Percentiles rank a stretch among this genome's conserved stretches.
phyloP scores from a whole-genome alignment of 1,140 invertebrate genomes.

The Heliconius hermathena region DNA sequence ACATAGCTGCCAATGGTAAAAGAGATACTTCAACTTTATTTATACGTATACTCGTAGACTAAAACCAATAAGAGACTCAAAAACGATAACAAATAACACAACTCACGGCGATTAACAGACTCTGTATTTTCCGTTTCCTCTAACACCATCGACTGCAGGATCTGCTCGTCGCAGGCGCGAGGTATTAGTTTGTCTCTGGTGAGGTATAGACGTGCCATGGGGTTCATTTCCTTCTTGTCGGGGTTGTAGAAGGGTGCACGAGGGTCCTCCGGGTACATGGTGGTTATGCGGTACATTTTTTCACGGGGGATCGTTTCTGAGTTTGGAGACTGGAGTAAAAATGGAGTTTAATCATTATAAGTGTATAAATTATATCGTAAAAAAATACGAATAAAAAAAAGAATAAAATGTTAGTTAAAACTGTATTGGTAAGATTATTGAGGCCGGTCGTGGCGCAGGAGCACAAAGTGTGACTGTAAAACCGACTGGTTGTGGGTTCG shows the following conservation, averaged over 20 bases:
- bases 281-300: conserved; percentile 94
- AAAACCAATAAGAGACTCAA: too few relatives aligned
- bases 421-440: too few relatives aligned
- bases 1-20: too few relatives aligned
- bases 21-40: too few relatives aligned
- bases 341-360: not conserved
- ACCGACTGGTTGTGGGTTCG: too few relatives aligned
- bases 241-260: conserved; percentile 96
- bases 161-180: conserved; percentile 87
- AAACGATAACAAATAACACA: not conserved
- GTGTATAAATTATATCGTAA: too few relatives aligned
- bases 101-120: conserved; percentile 87
- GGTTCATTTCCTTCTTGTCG: conserved; percentile 87
- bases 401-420: too few relatives aligned
- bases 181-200: conserved; percentile 88
- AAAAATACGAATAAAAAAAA: too few relatives aligned
- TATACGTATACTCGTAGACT: too few relatives aligned
- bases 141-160: conserved; percentile 82
- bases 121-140: conserved; percentile 89
- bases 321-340: conserved; percentile 88
- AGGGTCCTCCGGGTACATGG: conserved; percentile 92
- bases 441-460: too few relatives aligned
- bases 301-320: conserved; percentile 92
- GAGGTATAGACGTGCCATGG: conserved; percentile 90
- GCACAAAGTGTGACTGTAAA: too few relatives aligned